Evolutionary conservation across 1,140 invertebrate genomes (phyloP).

Genomic region (Drosophila mojavensis): DNA sequence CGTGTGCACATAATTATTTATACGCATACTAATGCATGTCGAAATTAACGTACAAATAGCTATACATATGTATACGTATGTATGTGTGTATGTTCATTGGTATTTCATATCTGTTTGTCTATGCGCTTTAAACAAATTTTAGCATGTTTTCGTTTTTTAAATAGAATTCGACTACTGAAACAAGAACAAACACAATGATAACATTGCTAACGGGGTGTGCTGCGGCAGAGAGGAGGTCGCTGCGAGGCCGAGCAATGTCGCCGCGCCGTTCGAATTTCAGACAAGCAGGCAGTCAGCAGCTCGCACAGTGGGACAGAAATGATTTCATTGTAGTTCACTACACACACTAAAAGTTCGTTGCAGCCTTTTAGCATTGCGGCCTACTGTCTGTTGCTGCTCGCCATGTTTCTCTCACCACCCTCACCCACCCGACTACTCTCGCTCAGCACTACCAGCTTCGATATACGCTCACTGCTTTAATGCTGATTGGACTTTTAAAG

Average conservation of each 20-base stretch:
- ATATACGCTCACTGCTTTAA: conserved; percentile 62
- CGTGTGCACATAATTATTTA: conserved; percentile 2
- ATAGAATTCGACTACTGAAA: conserved; percentile 51
- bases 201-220: conserved; percentile 20
- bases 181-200: conserved; percentile 59
- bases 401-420: conserved; percentile 5
- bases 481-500: conserved; percentile 69
- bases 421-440: conserved; percentile 14
- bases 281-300: conserved; percentile 9
- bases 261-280: conserved; percentile 65
- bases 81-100: neutral
- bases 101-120: conserved; percentile 28
- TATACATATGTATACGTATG: neutral
- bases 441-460: conserved; percentile 51
- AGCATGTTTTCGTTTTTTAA: conserved; percentile 69
- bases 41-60: neutral
- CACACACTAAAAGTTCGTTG: conserved; percentile 1
- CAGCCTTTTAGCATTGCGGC: neutral
- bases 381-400: conserved; percentile 40
- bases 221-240: conserved; percentile 26
- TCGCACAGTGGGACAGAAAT: conserved; percentile 42
- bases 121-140: conserved; percentile 65
- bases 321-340: neutral
- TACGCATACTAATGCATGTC: neutral
- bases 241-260: conserved; percentile 49